Conservation (phyloP, 2,113 vertebrate genomes). For the Alethe castanea region DNA sequence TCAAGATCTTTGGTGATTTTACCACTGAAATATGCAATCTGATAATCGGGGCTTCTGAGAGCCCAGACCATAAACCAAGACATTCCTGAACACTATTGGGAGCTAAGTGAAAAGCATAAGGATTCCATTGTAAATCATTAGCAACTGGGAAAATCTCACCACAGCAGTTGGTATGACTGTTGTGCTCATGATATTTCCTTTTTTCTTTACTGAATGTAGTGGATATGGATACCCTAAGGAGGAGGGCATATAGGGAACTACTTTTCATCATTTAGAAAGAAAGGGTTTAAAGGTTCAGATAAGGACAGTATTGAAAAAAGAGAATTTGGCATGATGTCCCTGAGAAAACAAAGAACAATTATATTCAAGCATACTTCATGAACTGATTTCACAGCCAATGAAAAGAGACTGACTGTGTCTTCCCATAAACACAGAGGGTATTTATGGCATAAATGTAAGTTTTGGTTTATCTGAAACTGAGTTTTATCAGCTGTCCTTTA, state of each 20-base stretch:
- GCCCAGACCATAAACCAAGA: neutral
- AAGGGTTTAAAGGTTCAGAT: conserved; percentile 56
- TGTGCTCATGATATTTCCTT: neutral
- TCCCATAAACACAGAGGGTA: conserved; percentile 35
- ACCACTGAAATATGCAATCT: neutral
- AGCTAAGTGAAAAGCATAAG: neutral
- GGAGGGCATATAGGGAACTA: neutral
- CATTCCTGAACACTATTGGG: neutral
- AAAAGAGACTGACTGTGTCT: conserved; percentile 55
- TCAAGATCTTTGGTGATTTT: neutral
- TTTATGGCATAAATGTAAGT: conserved; percentile 29
- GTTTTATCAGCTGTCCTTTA: conserved; percentile 55
- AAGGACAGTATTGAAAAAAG: conserved; percentile 59
- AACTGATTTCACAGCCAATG: conserved; percentile 54
- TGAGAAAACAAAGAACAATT: conserved; percentile 37
- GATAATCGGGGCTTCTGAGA: neutral
- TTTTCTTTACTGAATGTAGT: conserved; percentile 3
- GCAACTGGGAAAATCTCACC: neutral
- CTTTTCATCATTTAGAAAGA: conserved; percentile 5
- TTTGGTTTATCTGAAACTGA: conserved; percentile 42
- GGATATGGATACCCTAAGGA: neutral
- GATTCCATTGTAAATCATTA: neutral
- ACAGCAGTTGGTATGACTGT: neutral
- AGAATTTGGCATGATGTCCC: conserved; percentile 53
- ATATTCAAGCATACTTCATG: conserved; percentile 34